Evolutionary conservation across 1,140 invertebrate species (phyloP).

Genomic region (Megalopta genalis): DNA sequence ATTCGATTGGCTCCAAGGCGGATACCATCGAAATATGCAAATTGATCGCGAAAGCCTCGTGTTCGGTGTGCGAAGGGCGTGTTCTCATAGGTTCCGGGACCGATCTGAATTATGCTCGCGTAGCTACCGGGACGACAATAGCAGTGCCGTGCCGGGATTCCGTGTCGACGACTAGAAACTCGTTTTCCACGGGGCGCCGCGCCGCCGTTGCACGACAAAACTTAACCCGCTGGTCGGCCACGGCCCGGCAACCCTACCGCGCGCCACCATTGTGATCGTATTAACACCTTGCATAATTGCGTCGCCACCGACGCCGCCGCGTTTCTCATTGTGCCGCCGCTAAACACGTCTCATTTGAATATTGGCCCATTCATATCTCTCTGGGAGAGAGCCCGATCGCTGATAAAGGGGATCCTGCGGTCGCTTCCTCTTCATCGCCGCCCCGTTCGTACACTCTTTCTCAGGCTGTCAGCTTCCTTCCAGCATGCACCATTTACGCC

Average conservation of each 20-base stretch:
- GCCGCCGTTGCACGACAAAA: conserved; percentile 62
- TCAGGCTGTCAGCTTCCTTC: conserved; percentile 68
- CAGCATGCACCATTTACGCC: too few relatives aligned
- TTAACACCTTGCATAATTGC: conserved; percentile 79
- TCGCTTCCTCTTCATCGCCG: conserved; percentile 15
- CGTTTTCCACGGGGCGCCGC: conserved; percentile 53
- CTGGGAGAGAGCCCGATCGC: conserved; percentile 69
- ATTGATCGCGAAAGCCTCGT: conserved; percentile 36
- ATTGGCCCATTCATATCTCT: conserved; percentile 74
- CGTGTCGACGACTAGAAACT: conserved; percentile 3
- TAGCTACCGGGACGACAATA: conserved; percentile 59
- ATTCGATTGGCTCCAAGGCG: too few relatives aligned
- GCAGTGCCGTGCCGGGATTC: conserved; percentile 55
- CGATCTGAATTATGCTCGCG: conserved; percentile 69
- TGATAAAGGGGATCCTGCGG: conserved; percentile 47
- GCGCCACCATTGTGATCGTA: conserved; percentile 74
- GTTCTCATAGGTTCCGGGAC: conserved; percentile 55
- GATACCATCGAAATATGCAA: conserved; percentile 61
- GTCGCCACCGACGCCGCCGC: conserved; percentile 48
- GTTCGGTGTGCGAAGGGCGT: neutral
- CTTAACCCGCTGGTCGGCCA: conserved; percentile 50
- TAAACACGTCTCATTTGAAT: conserved; percentile 78
- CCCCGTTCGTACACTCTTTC: conserved; percentile 55
- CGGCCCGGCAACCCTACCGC: conserved; percentile 60
- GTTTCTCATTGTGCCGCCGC: conserved; percentile 69